These are phyloP conservation scores for Yponomeuta cagnagella DNA, from an alignment of 2,888 invertebrate species.

Conservation along the genomic window DNA sequence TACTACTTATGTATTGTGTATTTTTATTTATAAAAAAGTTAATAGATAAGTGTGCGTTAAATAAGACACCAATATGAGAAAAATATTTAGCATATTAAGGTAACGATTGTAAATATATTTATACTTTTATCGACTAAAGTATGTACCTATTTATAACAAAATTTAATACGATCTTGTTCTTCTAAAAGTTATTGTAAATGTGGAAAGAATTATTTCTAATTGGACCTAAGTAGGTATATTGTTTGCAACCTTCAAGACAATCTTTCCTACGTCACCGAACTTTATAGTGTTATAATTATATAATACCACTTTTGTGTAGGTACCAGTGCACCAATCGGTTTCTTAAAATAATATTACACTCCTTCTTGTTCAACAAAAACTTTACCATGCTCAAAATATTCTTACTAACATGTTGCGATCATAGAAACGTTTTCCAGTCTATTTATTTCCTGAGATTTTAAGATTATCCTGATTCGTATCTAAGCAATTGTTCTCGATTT, in stretches of 20 bases:
- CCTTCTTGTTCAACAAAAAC: neutral
- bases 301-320: slow-evolving; percentile 43
- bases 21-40: slow-evolving; percentile 27
- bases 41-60: slow-evolving; percentile 60
- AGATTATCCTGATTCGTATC: too few relatives aligned
- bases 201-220: slow-evolving; percentile 45
- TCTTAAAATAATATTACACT: slow-evolving; percentile 19
- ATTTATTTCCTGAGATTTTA: neutral
- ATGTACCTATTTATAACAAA: slow-evolving; percentile 56
- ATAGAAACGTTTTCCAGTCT: neutral
- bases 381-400: slow-evolving; percentile 4
- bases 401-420: neutral
- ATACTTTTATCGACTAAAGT: slow-evolving; percentile 62
- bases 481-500: too few relatives aligned
- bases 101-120: slow-evolving; percentile 74
- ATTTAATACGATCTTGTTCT: slow-evolving; percentile 73
- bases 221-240: slow-evolving; percentile 12
- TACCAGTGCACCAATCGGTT: slow-evolving; percentile 47
- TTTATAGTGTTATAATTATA: slow-evolving; percentile 27
- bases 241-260: slow-evolving; percentile 26
- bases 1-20: slow-evolving; percentile 62
- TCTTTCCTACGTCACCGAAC: slow-evolving; percentile 30
- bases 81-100: slow-evolving; percentile 46
- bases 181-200: slow-evolving; percentile 55
- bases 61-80: slow-evolving; percentile 74